These are phyloP conservation scores for Parazoanthus atlanticus DNA, from an alignment of 92 coral and sea anemone species.

Conservation along the genomic window DNA sequence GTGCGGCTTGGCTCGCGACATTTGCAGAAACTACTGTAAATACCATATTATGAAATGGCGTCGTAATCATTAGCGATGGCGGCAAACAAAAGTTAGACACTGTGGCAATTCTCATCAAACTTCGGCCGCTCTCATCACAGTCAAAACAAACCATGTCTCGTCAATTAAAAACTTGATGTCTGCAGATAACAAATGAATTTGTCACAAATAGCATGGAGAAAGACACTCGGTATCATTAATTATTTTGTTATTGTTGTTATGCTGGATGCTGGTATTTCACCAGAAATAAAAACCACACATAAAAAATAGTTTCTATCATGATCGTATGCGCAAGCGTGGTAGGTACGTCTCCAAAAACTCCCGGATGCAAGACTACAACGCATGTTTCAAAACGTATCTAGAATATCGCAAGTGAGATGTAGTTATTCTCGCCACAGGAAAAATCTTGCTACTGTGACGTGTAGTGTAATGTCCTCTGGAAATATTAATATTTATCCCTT, in stretches of 20 bases:
- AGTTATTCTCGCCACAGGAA: too few relatives aligned
- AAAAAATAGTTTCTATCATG: too few relatives aligned
- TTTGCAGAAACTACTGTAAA: too few relatives aligned
- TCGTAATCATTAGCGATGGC: neutral
- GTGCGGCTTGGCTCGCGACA: too few relatives aligned
- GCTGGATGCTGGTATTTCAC: too few relatives aligned
- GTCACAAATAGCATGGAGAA: neutral
- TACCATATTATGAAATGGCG: too few relatives aligned
- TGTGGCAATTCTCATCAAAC: neutral
- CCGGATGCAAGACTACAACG: too few relatives aligned
- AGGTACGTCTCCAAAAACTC: too few relatives aligned
- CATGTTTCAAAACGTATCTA: too few relatives aligned
- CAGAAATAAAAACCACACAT: too few relatives aligned
- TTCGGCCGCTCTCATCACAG: neutral
- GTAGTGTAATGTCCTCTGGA: neutral
- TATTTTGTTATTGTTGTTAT: neutral
- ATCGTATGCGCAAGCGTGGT: too few relatives aligned
- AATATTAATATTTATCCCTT: neutral
- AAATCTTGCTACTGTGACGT: neutral
- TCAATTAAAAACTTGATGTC: neutral
- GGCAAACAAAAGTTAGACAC: neutral
- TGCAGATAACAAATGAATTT: slow-evolving; percentile 15
- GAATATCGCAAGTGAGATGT: too few relatives aligned
- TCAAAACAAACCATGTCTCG: neutral
- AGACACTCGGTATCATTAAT: neutral